Conservation (phyloP, 2,113 vertebrate genomes). For the Gallinago undulata region DNA sequence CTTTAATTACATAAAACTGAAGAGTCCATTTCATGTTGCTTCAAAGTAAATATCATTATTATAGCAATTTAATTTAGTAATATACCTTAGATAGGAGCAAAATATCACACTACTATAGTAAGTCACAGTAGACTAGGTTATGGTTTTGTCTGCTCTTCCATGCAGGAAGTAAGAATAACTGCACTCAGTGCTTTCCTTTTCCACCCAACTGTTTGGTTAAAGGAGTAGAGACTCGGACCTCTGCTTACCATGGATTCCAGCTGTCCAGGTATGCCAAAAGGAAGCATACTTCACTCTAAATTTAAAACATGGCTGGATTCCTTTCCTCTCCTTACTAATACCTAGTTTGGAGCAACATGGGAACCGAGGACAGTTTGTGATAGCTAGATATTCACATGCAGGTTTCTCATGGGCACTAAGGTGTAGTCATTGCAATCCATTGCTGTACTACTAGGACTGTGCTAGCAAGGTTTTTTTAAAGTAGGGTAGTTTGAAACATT, state of each 20-base stretch:
- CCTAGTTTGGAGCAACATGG: neutral
- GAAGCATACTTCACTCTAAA: neutral
- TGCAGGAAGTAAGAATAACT: neutral
- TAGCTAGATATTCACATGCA: neutral
- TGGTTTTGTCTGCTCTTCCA: neutral
- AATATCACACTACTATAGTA: neutral
- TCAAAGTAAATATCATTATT: neutral
- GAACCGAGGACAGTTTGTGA: neutral
- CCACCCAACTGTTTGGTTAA: neutral
- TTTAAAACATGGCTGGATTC: neutral
- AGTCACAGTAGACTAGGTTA: neutral
- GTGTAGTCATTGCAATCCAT: neutral
- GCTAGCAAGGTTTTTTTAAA: neutral
- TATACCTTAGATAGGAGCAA: neutral
- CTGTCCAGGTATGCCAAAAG: neutral
- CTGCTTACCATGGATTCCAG: neutral
- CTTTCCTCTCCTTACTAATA: neutral
- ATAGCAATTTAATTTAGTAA: neutral
- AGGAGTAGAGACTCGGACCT: neutral
- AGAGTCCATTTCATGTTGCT: neutral
- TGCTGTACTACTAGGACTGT: neutral
- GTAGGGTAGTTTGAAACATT: neutral
- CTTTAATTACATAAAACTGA: neutral
- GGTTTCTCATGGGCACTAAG: neutral
- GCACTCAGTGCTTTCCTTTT: neutral